Base-by-base conservation (phyloP, 2,113 vertebrate genomes). In the Prolemur simus region DNA sequence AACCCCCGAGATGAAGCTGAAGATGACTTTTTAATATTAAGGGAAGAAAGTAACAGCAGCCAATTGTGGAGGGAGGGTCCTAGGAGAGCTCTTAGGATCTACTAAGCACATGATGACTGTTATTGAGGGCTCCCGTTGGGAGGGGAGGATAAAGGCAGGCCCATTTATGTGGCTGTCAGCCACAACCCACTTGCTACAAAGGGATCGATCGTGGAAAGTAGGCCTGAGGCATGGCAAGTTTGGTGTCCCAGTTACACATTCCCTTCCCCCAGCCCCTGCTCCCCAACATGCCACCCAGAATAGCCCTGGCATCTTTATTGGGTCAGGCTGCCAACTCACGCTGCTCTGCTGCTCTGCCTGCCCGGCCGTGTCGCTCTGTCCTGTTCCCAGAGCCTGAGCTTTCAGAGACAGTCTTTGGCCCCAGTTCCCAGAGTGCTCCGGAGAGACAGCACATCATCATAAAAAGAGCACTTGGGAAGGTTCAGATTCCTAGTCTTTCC, bases 281-380 rank as follows among this genome's bases (percentile, higher is more conserved):
- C 56, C 52, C 47, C 66, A 14, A 0, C 77, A 20, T 7, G 84
- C 91, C 77, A 78, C 96, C 93, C 91, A 96, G 96, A 97, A 96
- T 95, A 97, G 91, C 93, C 54, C 54, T 97, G 93, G 96, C 93
- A 74, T 49, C 88, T 54, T 91, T 49, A 92, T 1, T 68, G 86
- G 96, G 94, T 91, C 93, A 85, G 60, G 42, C 87, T 95, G 94
- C 97, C 96, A 96, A 1, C 76, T 94, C 47, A 64, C 81, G 18
- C 85, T 71, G 90, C 81, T 69, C 77, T 32, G 34, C 87, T 23
- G 42, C 84, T 81, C 91, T 8, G 73, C 73, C 66, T 3, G 3
- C 84, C 58, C 34, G 56, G 54, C 85, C 49, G 18, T 21, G 34
- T 42, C 69, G 71, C 9, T 42, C 58, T 34, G 69, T 83, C 69